These are phyloP conservation scores for Momotus momota DNA, from an alignment of 2,797 vertebrate genomes.

Conservation along the genomic window DNA sequence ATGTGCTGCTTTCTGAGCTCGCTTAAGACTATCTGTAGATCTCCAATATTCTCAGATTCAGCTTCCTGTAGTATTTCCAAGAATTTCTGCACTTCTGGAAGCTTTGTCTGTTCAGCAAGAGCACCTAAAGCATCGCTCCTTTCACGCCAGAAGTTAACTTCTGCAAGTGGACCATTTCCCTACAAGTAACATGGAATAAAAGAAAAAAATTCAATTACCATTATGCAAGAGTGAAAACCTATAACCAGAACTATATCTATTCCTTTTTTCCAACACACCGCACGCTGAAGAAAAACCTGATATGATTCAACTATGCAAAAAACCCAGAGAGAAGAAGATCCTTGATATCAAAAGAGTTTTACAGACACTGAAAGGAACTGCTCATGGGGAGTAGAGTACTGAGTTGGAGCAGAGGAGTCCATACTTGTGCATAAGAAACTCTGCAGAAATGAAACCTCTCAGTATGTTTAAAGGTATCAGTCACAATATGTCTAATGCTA, in stretches of 20 bases:
- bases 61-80: conserved; percentile 82
- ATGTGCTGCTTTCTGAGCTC: conserved; percentile 83
- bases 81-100: conserved; percentile 84
- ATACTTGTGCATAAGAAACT: neutral
- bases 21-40: conserved; percentile 78
- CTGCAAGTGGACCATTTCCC: conserved; percentile 87
- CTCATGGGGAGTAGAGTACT: neutral
- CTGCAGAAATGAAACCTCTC: neutral
- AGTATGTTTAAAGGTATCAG: neutral
- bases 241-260: neutral
- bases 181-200: conserved; percentile 20
- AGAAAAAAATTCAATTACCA: neutral
- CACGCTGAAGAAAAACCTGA: neutral
- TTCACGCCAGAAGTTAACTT: conserved; percentile 90
- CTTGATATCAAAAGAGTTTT: neutral
- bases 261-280: neutral
- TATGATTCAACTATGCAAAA: neutral
- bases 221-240: neutral
- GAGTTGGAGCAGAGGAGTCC: neutral
- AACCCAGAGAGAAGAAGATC: neutral
- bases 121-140: conserved; percentile 82
- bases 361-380: neutral
- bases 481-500: neutral
- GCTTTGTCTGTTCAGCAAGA: conserved; percentile 86
- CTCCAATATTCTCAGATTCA: conserved; percentile 74